phyloP scores from a whole-genome alignment of 2,888 invertebrate genomes.

The Ochropleura leucogaster region DNA sequence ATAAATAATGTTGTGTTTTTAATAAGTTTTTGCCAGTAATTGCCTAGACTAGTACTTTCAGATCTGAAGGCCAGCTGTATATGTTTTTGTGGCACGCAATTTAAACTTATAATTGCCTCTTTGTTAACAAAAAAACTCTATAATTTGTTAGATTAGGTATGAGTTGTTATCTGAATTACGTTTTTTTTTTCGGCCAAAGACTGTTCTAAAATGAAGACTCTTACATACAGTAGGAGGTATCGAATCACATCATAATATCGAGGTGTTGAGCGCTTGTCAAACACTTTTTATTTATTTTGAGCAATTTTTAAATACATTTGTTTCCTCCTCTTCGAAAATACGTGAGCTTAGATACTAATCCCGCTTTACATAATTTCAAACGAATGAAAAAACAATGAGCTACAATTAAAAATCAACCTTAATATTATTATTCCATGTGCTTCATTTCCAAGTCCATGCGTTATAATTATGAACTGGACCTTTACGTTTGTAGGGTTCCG shows the following conservation, averaged over 20 bases:
- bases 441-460: neutral
- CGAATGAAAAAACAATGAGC: too few species aligned
- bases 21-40: slow-evolving; percentile 14
- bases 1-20: too few species aligned
- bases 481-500: too few species aligned
- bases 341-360: too few species aligned
- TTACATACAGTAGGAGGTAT: neutral
- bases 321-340: too few species aligned
- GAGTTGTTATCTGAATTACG: slow-evolving; percentile 6
- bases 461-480: too few species aligned
- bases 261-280: too few species aligned
- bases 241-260: too few species aligned
- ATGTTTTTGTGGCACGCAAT: slow-evolving; percentile 29
- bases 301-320: too few species aligned
- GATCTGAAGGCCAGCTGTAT: slow-evolving; percentile 18
- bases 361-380: too few species aligned
- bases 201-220: slow-evolving; percentile 9
- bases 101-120: slow-evolving; percentile 50
- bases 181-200: slow-evolving; percentile 10
- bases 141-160: slow-evolving; percentile 16
- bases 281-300: too few species aligned
- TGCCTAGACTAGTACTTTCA: slow-evolving; percentile 25
- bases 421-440: neutral
- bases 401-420: neutral
- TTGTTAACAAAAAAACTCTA: slow-evolving; percentile 19